phyloP scores from a whole-genome alignment of 1,140 invertebrate species.

The Babylonia areolata region DNA sequence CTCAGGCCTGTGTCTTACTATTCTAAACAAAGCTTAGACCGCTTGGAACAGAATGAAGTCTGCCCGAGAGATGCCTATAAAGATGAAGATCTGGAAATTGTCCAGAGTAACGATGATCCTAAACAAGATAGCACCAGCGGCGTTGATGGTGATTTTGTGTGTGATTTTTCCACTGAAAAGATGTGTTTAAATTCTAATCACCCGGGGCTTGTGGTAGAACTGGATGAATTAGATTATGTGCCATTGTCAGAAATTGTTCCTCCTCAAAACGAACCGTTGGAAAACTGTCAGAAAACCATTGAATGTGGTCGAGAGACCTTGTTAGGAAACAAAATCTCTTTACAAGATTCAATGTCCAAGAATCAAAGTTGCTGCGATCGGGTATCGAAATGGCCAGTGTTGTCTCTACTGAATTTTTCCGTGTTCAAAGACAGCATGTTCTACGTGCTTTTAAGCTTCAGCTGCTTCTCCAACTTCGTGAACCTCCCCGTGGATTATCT shows the following conservation, averaged over 20 bases:
- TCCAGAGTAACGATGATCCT: not conserved
- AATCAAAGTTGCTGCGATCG: not conserved
- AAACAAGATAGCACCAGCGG: not conserved
- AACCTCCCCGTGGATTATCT: constrained; percentile 10
- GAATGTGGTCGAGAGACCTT: too few relatives aligned
- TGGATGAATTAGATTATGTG: too few relatives aligned
- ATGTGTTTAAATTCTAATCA: too few relatives aligned
- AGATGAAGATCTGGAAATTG: not conserved
- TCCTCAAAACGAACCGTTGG: too few relatives aligned
- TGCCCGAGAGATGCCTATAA: not conserved
- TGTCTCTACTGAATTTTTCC: not conserved
- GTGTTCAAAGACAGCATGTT: constrained; percentile 8
- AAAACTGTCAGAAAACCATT: too few relatives aligned
- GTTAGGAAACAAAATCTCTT: not conserved
- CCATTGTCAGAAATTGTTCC: too few relatives aligned
- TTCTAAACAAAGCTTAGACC: too few relatives aligned
- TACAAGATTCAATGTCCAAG: not conserved
- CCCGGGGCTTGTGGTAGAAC: too few relatives aligned
- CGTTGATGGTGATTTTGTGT: not conserved
- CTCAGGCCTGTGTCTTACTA: constrained; percentile 17
- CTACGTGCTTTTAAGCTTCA: not conserved
- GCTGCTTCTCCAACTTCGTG: not conserved
- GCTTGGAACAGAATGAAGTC: not conserved
- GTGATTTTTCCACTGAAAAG: too few relatives aligned
- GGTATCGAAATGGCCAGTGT: not conserved